Evolutionary conservation across 2,888 invertebrate genomes (phyloP).

Genomic region (Megamerina dolium): DNA sequence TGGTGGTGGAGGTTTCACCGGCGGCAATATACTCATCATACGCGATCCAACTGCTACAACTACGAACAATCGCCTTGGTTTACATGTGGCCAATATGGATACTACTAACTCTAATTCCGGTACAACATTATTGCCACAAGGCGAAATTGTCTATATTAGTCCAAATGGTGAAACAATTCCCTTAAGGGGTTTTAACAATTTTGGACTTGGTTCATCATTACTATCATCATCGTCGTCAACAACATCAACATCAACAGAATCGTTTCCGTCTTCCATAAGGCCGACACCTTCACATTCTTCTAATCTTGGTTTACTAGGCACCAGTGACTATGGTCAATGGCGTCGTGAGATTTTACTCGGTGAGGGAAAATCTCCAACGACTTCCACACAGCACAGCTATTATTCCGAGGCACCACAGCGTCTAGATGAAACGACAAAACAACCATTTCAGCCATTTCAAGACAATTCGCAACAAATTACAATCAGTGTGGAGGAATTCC

Average conservation of each 20-base stretch:
- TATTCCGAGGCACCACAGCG: background rate
- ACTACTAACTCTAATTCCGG: too few species aligned
- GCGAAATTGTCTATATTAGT: background rate
- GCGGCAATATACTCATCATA: background rate
- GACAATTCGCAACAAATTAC: constrained; percentile 21
- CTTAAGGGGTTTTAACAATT: constrained; percentile 1
- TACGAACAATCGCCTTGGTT: too few species aligned
- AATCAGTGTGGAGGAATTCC: constrained; percentile 32
- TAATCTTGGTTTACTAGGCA: constrained; percentile 7
- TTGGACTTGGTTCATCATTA: background rate
- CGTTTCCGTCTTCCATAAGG: too few species aligned
- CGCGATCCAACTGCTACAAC: too few species aligned
- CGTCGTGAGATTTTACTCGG: constrained; percentile 30
- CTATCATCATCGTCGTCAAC: background rate
- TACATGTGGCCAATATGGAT: background rate
- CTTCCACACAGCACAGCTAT: background rate
- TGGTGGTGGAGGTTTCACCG: background rate
- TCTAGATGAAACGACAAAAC: background rate
- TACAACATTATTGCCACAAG: background rate
- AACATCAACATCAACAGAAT: background rate
- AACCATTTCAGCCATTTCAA: background rate
- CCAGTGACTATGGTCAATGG: constrained; percentile 29
- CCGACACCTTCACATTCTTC: too few species aligned
- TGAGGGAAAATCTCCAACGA: constrained; percentile 17
- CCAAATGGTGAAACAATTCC: constrained; percentile 13